These are phyloP conservation scores for Sterrhoptilus dennistouni DNA, from an alignment of 2,113 vertebrate genomes.

Conservation along the genomic window DNA sequence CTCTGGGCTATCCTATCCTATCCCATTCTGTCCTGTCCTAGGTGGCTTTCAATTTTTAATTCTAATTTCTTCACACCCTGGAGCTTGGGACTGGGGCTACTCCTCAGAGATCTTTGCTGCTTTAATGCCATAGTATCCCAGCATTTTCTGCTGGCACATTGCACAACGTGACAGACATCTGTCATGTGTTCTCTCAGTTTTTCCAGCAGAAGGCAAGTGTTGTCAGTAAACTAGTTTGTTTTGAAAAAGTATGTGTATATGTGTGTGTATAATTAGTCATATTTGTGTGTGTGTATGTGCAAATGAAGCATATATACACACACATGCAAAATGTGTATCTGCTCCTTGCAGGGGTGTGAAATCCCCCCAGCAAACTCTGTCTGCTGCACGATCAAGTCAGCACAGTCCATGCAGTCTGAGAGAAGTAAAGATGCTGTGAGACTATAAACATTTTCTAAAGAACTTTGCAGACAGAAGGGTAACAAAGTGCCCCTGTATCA, in stretches of 20 bases:
- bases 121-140: neutral
- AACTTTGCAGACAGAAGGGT: neutral
- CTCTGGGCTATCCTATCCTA: neutral
- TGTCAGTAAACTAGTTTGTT: constrained; percentile 31
- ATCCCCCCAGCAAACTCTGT: neutral
- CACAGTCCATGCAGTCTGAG: neutral
- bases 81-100: neutral
- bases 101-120: neutral
- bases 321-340: neutral
- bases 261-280: neutral
- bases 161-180: neutral
- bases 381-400: neutral
- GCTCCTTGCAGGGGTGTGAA: neutral
- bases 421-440: neutral
- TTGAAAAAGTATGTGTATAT: neutral
- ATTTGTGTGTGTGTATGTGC: neutral
- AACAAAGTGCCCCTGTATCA: neutral
- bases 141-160: neutral
- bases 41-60: neutral
- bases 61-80: neutral
- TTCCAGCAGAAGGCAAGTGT: constrained; percentile 23
- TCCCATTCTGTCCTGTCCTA: neutral
- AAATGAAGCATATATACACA: neutral
- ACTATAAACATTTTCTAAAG: neutral
- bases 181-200: constrained; percentile 36